These are phyloP conservation scores for Hymenochirus boettgeri DNA, from an alignment of 2,113 vertebrate genomes.

Conservation along the genomic window DNA sequence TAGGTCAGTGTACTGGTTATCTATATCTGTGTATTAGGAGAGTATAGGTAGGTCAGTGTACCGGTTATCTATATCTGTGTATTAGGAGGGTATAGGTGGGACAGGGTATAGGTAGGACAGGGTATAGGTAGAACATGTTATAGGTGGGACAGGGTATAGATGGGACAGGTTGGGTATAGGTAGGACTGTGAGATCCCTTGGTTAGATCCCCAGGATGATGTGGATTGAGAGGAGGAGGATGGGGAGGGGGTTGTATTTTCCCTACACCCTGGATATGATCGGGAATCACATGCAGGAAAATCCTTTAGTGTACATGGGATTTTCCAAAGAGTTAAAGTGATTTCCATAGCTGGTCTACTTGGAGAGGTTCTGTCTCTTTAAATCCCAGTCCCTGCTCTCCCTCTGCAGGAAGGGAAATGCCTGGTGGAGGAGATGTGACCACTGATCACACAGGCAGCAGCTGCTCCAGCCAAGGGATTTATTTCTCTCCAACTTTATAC, in stretches of 20 bases:
- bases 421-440: slow-evolving; percentile 38
- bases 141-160: no score
- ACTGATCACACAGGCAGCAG: neutral
- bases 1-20: neutral
- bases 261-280: no score
- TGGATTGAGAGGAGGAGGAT: no score
- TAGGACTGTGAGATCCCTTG: no score
- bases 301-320: no score
- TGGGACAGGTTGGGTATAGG: no score
- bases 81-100: neutral
- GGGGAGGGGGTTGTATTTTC: no score
- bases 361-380: slow-evolving; percentile 48
- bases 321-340: no score
- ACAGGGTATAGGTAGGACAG: no score
- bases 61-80: neutral
- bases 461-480: neutral
- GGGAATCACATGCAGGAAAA: no score
- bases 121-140: no score
- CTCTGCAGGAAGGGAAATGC: slow-evolving; percentile 65
- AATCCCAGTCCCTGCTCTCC: slow-evolving; percentile 53
- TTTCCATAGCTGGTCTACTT: neutral
- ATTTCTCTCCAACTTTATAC: neutral
- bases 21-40: neutral
- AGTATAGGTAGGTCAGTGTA: neutral
- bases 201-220: no score